Evolutionary conservation across 2,797 vertebrate genomes (phyloP).

Genomic region (Semotilus atromaculatus): DNA sequence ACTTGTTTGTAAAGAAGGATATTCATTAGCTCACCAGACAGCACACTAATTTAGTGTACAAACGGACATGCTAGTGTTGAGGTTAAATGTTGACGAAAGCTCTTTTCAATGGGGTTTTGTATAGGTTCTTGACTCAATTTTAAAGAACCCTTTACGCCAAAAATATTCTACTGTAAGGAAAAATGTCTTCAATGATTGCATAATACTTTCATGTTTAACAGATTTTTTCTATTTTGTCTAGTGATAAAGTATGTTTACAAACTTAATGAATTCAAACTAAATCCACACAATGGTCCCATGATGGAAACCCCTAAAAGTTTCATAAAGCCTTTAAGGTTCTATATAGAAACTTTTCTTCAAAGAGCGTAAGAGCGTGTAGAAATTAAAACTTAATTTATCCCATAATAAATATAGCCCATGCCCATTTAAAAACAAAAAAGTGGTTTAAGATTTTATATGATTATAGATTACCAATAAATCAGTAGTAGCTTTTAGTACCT

Average conservation of each 20-base stretch:
- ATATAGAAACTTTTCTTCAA: not conserved
- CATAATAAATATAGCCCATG: not conserved
- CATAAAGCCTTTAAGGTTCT: not conserved
- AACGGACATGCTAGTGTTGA: not conserved
- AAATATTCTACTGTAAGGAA: not conserved
- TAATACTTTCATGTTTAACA: no score
- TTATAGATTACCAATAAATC: not conserved
- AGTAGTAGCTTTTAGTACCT: not conserved
- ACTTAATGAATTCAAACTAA: not conserved
- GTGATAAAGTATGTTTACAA: not conserved
- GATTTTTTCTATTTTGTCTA: no score
- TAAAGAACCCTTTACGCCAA: not conserved
- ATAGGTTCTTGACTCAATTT: not conserved
- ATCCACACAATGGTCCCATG: not conserved
- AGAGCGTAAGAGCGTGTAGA: not conserved
- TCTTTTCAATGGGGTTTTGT: not conserved
- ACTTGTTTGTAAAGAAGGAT: not conserved
- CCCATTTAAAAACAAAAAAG: not conserved
- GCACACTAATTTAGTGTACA: not conserved
- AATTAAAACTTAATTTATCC: not conserved
- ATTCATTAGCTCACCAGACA: conserved; percentile 18
- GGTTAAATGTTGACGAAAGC: not conserved
- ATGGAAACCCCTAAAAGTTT: not conserved
- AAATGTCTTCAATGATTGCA: not conserved
- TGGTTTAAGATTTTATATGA: not conserved